Percentiles rank a stretch among this genome's conserved stretches.
phyloP scores from a whole-genome alignment of 1,140 invertebrate species.

The Metaphire vulgaris region DNA sequence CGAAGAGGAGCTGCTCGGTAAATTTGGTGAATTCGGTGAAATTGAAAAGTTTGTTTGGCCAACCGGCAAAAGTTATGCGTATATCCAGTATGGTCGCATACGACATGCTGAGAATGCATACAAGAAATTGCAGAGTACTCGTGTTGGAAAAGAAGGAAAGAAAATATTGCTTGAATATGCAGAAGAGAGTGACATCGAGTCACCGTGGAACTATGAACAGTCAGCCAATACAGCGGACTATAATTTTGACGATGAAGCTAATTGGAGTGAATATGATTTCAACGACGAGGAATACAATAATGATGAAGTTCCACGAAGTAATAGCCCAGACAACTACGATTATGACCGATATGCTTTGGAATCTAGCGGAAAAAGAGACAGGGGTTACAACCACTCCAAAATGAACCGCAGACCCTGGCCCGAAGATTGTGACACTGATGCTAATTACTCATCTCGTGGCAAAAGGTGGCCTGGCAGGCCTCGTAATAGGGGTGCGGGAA shows the following conservation, averaged over 20 bases:
- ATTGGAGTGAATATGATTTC: background rate
- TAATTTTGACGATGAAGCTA: conserved; percentile 8
- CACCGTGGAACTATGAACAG: conserved; percentile 6
- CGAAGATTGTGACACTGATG: background rate
- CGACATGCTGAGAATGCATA: conserved; percentile 92
- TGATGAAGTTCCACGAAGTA: background rate
- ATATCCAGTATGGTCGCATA: conserved; percentile 91
- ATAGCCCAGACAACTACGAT: background rate
- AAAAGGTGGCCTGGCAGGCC: background rate
- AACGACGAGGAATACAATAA: background rate
- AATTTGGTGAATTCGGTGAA: conserved; percentile 93
- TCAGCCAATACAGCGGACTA: background rate
- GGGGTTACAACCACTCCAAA: background rate
- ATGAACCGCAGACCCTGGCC: background rate
- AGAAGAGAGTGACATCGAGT: conserved; percentile 54
- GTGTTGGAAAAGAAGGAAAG: conserved; percentile 80
- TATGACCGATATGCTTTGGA: background rate
- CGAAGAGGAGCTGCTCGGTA: conserved; percentile 65
- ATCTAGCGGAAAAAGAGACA: background rate
- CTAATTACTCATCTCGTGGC: background rate
- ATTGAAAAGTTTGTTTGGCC: conserved; percentile 88
- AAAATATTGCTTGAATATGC: conserved; percentile 86
- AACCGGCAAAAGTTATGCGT: conserved; percentile 77
- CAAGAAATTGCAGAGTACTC: conserved; percentile 92
- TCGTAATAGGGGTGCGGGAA: background rate